Evolutionary conservation across 2,888 invertebrate genomes (phyloP).

Genomic region (Diaperis boleti): DNA sequence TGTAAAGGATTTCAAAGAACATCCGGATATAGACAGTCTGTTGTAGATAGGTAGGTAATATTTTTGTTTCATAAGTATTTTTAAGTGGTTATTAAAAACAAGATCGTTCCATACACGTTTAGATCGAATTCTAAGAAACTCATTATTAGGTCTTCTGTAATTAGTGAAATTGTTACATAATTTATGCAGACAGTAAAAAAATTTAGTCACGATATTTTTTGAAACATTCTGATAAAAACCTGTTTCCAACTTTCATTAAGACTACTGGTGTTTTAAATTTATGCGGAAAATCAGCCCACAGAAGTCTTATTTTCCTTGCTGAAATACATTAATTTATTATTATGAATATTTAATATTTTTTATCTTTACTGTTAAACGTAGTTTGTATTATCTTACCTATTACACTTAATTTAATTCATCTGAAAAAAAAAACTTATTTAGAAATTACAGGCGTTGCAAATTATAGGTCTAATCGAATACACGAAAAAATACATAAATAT

Average conservation of each 20-base stretch:
- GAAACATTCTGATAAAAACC: background rate
- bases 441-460: constrained; percentile 13
- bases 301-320: no score
- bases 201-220: constrained; percentile 7
- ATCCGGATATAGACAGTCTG: no score
- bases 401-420: no score
- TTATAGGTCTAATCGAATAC: constrained; percentile 15
- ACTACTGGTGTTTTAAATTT: background rate
- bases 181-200: constrained; percentile 3
- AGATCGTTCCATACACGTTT: background rate
- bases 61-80: background rate
- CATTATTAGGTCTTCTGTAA: background rate
- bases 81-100: background rate
- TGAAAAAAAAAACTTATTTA: no score
- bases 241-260: background rate
- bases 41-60: background rate
- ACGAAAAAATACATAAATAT: constrained; percentile 17
- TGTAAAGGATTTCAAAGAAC: no score
- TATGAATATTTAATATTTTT: no score
- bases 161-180: constrained; percentile 9
- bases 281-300: background rate
- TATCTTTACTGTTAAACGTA: no score
- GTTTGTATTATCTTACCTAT: no score
- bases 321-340: no score
- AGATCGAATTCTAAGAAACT: background rate